phyloP scores from a whole-genome alignment of 2,888 invertebrate species.

The Homarus gammarus region DNA sequence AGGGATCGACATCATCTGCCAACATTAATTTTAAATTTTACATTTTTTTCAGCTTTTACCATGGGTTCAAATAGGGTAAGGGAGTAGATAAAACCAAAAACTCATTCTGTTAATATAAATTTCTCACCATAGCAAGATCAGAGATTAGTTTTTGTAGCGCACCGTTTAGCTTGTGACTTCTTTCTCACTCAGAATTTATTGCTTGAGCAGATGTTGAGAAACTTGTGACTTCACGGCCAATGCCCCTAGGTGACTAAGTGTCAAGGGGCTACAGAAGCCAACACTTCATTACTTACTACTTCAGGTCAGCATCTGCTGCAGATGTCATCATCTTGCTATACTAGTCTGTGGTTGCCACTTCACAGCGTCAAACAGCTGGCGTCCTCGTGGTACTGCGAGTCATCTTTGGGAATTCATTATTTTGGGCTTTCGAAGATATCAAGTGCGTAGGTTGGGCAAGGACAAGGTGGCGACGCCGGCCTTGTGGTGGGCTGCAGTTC shows the following conservation, averaged over 20 bases:
- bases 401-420: no score
- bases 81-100: not conserved
- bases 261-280: not conserved
- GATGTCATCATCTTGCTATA: no score
- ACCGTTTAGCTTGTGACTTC: not conserved
- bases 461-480: no score
- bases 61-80: not conserved
- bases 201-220: not conserved
- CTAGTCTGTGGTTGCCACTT: no score
- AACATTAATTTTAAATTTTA: slow-evolving; percentile 16
- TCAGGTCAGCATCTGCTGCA: no score
- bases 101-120: not conserved
- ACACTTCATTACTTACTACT: not conserved
- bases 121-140: not conserved
- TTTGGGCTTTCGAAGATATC: no score
- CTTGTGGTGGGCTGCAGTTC: slow-evolving; percentile 10
- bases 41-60: not conserved
- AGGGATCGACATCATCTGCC: not conserved
- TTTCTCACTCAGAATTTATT: not conserved
- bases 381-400: no score
- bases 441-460: no score
- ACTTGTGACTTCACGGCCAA: not conserved
- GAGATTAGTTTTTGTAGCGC: not conserved
- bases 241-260: not conserved
- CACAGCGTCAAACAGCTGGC: no score